Evolutionary conservation across 2,888 invertebrate genomes (phyloP).

Genomic region (Serripes groenlandicus): DNA sequence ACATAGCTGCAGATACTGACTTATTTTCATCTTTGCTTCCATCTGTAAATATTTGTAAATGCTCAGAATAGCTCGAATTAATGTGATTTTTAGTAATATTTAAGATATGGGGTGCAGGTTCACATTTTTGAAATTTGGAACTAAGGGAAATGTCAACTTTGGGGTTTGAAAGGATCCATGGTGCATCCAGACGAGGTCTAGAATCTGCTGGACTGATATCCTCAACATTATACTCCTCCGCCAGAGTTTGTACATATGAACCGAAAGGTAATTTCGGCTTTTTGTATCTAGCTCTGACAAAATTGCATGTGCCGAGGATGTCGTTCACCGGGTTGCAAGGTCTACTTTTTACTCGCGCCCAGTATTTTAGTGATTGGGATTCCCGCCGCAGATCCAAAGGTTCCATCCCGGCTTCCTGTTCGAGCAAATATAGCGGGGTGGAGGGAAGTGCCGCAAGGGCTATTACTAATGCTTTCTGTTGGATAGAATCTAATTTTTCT

Average conservation of each 20-base stretch:
- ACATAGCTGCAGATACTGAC: neutral
- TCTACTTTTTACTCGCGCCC: neutral
- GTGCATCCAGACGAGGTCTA: neutral
- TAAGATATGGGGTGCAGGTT: neutral
- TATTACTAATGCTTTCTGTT: conserved; percentile 13
- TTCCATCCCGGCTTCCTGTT: conserved; percentile 1
- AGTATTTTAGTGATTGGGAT: conserved; percentile 15
- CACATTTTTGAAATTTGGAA: neutral
- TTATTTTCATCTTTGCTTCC: conserved; percentile 13
- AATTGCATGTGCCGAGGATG: neutral
- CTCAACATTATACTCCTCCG: neutral
- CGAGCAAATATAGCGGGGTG: neutral
- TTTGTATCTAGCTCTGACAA: neutral
- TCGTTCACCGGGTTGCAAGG: conserved; percentile 9
- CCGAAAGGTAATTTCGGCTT: neutral
- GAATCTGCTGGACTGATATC: neutral
- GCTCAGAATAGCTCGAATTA: neutral
- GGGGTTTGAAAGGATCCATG: neutral
- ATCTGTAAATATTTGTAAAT: conserved; percentile 26
- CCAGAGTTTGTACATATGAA: neutral
- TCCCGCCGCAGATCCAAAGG: neutral
- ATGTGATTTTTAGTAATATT: neutral
- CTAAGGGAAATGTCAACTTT: conserved; percentile 9
- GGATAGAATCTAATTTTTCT: neutral
- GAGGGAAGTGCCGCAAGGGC: conserved; percentile 10